Evolutionary conservation across 2,888 invertebrate genomes (phyloP).

Genomic region (Allolobophora icterica): DNA sequence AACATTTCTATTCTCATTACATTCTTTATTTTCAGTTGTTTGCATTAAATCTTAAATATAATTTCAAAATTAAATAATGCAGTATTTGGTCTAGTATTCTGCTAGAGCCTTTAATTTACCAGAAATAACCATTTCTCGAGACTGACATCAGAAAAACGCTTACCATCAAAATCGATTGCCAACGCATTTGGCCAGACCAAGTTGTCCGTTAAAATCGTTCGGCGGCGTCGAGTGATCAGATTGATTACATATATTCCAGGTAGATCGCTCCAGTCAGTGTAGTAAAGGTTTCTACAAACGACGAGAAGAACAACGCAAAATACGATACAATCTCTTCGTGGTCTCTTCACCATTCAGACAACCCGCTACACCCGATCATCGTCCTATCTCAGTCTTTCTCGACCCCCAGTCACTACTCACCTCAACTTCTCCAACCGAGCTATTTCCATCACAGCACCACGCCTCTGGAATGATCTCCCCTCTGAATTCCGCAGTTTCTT

Average conservation of each 20-base stretch:
- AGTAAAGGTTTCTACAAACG: background rate
- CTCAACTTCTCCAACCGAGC: too few relatives aligned
- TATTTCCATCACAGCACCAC: too few relatives aligned
- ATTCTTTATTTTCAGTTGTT: background rate
- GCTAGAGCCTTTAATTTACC: background rate
- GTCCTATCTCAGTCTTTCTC: too few relatives aligned
- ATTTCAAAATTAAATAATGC: background rate
- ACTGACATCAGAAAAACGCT: background rate
- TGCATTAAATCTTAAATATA: background rate
- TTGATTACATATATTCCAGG: background rate
- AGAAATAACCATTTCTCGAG: background rate
- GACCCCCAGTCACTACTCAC: too few relatives aligned
- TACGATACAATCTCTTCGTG: too few relatives aligned
- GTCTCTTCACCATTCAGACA: too few relatives aligned
- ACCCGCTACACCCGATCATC: too few relatives aligned
- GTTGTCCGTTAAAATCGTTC: background rate
- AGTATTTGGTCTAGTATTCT: background rate
- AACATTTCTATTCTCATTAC: background rate
- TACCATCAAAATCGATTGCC: conserved; percentile 25
- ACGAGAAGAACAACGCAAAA: background rate
- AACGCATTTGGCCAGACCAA: conserved; percentile 28
- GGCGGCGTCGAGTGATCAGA: background rate
- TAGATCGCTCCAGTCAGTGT: background rate
- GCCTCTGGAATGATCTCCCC: too few relatives aligned
- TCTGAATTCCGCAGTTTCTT: too few relatives aligned